Evolutionary conservation across 2,113 vertebrate species (phyloP), one percentile per base, ranked within the genome.

Genomic region (Pyrgilauda ruficollis): DNA sequence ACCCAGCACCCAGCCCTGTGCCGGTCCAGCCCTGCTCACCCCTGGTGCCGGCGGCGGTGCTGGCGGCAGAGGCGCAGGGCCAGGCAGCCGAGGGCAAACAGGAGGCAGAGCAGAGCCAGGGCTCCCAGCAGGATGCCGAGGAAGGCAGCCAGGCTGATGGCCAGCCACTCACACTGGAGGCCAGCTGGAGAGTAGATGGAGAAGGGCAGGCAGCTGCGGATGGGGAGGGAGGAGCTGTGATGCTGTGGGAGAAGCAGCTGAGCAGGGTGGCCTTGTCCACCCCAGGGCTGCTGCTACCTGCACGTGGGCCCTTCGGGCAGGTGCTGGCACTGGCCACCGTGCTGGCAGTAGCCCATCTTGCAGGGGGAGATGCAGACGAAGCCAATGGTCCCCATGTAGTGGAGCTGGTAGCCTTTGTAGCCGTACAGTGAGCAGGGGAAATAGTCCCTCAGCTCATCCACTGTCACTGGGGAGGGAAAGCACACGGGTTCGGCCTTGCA

Each of bases 121-220:
- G 94, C 41, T 69, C 97, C 97, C 59, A 98, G 87, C 63, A 98
- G 35, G 92, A 98, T 97, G 39, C 98, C 92, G 0, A 98, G 94
- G 94, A 97, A 98, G 7, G 96, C 97, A 0, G 69, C 10, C 0
- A 96, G 93, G 68, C 95, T 94, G 92, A 98, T 1, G n/a, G 97
- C 86, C 52, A 98, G 85, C 18, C 26, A 31, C 64, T 98, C 95
- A 0, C 98, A 98, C n/a, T 0, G 96, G 7, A 69, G 2, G 0
- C 98, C 98, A 0, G 91, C 23, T 3, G 94, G 85, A 30, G 72
- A 94, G 76, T 88, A 94, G 88, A 96, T 74, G 72, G 92, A 93
- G 95, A 94, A 97, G 39, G 94, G 86, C 55, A 70, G 30, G 59
- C 96, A 97, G 53, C 96, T 97, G 95, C 1, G 19, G 46, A 23